phyloP scores from a whole-genome alignment of 2,888 invertebrate genomes.

The Acanthoscelides obtectus region DNA sequence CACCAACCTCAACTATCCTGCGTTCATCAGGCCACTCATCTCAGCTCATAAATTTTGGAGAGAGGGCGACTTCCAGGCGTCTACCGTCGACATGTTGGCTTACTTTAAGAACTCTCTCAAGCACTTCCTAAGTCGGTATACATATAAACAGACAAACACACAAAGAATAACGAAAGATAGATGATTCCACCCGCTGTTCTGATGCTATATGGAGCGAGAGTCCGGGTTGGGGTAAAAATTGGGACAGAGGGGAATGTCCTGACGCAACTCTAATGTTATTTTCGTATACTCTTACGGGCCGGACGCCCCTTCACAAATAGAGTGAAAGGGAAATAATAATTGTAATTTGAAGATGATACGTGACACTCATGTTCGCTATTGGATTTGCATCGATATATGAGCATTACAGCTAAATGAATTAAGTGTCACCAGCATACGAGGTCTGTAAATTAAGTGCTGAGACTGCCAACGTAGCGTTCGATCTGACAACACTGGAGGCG shows the following conservation, averaged over 20 bases:
- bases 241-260: not conserved
- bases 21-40: not conserved
- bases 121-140: not conserved
- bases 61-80: not conserved
- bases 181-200: not conserved
- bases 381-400: too few species aligned
- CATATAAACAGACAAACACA: not conserved
- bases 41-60: not conserved
- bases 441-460: too few species aligned
- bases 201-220: not conserved
- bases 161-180: not conserved
- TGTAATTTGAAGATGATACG: too few species aligned
- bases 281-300: too few species aligned
- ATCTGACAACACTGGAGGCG: too few species aligned
- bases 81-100: not conserved
- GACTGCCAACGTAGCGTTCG: too few species aligned
- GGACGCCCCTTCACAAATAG: too few species aligned
- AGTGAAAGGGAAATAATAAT: too few species aligned
- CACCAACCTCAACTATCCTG: too few species aligned
- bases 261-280: not conserved
- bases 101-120: not conserved
- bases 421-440: too few species aligned
- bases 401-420: too few species aligned
- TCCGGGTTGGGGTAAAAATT: not conserved
- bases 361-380: too few species aligned